Base-by-base conservation (phyloP, 2,888 invertebrate genomes). In the Cosmopolites sordidus region DNA sequence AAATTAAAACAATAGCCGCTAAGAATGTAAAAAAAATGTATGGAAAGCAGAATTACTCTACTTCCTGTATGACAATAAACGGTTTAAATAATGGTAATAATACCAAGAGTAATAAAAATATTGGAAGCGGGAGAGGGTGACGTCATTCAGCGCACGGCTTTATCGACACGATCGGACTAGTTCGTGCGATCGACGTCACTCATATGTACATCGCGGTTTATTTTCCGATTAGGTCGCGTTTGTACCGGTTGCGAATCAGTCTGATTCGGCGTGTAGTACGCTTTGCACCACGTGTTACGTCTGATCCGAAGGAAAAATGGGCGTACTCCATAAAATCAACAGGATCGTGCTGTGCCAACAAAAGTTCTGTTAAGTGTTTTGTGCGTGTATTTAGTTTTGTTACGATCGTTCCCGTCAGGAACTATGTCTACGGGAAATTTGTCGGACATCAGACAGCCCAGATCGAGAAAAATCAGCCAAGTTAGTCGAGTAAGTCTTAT, bases 361-460 rank as follows among this genome's bases (percentile, higher is more conserved):
- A n/a, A n/a, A n/a, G 12, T 2, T 5, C 33, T 33, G n/a, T 33
- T 33, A 27, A 33, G 33, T 33, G 33, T 33, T 33, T 11, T 33
- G 48, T 54, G 29, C n/a, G 42, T 33, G 11, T 46, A n/a, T 16
- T 18, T 33, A 3, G 33, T 33, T 5, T n/a, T 33, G 3, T 22
- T 22, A 8, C 8, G 22, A 22, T 22, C 3, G 22, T 22, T 3
- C 22, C 4, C 33, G 33, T 9, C 33, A 6, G 3, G 3, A 33
- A 33, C n/a, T 11, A 67, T 66, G 67, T 65, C 66, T 9, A 59
- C 37, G 14, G 56, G 60, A 42, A 62, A 64, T 51, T 45, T 64
- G 38, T 51, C 58, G 39, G 62, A 66, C 59, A 58, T 58, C 52
- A 59, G 58, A 74, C 57, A 75, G 75, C 78, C 69, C 72, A 77